Conservation (phyloP, 2,113 vertebrate genomes). For the Tauraco erythrolophus region DNA sequence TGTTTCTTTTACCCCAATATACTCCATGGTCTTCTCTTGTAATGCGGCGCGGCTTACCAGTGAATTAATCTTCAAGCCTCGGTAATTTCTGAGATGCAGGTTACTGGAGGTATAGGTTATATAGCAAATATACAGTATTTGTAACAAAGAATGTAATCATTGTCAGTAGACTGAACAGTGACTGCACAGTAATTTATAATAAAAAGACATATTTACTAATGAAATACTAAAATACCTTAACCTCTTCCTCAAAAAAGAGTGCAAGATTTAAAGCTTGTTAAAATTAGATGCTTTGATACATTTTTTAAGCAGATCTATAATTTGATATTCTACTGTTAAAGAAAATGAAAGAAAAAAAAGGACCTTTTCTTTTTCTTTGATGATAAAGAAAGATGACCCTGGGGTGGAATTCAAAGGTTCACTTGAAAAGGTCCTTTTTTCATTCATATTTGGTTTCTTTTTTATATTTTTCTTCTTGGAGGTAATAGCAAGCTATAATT, state of each 20-base stretch:
- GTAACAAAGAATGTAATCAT: background rate
- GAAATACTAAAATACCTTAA: background rate
- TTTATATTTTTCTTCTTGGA: background rate
- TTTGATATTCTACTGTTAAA: background rate
- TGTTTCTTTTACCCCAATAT: background rate
- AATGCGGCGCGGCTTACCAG: background rate
- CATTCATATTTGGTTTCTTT: background rate
- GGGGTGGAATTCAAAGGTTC: background rate
- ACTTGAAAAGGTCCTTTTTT: background rate
- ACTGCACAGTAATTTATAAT: background rate
- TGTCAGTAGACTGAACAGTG: background rate
- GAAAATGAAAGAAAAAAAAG: slow-evolving; percentile 1
- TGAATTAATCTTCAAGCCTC: background rate
- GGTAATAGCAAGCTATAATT: background rate
- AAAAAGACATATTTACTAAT: background rate
- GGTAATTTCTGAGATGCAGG: background rate
- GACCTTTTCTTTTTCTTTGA: background rate
- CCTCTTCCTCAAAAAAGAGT: background rate
- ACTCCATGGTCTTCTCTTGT: background rate
- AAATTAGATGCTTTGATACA: background rate
- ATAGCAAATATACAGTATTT: background rate
- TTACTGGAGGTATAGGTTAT: background rate
- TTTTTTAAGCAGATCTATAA: background rate
- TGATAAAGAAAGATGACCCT: background rate
- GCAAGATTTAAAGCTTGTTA: background rate